Conservation (phyloP, 2,797 vertebrate species). For the Nannoperca australis region DNA sequence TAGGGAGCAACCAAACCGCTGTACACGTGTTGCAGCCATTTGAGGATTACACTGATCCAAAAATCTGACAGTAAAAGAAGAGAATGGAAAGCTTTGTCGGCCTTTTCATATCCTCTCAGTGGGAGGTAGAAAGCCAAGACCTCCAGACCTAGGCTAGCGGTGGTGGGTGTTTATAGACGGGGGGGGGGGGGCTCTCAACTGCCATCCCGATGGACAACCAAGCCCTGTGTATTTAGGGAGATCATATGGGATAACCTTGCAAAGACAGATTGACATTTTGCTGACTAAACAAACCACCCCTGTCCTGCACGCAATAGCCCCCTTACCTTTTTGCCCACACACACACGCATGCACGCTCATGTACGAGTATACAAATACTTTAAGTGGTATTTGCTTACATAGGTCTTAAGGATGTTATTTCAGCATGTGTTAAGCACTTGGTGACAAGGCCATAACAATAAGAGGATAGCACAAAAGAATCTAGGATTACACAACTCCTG, state of each 20-base stretch:
- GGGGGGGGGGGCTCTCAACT: conserved; percentile 62
- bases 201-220: conserved; percentile 82
- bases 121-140: conserved; percentile 82
- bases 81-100: conserved; percentile 81
- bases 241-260: conserved; percentile 83
- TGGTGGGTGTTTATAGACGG: conserved; percentile 69
- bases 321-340: conserved; percentile 42
- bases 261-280: conserved; percentile 84
- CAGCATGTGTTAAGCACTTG: conserved; percentile 64
- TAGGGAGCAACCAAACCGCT: conserved; percentile 81
- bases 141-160: conserved; percentile 73
- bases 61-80: conserved; percentile 79
- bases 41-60: conserved; percentile 80
- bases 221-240: conserved; percentile 79
- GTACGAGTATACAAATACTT: conserved; percentile 56
- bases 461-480: conserved; percentile 70
- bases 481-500: conserved; percentile 71
- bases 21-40: conserved; percentile 79
- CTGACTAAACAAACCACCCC: conserved; percentile 81
- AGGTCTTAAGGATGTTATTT: conserved; percentile 77
- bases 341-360: conserved; percentile 30
- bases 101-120: conserved; percentile 81
- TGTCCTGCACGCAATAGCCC: conserved; percentile 64
- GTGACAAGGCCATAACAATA: conserved; percentile 74
- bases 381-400: conserved; percentile 76